Evolutionary conservation across 2,797 vertebrate genomes (phyloP).

Genomic region (Scolopax rusticola): DNA sequence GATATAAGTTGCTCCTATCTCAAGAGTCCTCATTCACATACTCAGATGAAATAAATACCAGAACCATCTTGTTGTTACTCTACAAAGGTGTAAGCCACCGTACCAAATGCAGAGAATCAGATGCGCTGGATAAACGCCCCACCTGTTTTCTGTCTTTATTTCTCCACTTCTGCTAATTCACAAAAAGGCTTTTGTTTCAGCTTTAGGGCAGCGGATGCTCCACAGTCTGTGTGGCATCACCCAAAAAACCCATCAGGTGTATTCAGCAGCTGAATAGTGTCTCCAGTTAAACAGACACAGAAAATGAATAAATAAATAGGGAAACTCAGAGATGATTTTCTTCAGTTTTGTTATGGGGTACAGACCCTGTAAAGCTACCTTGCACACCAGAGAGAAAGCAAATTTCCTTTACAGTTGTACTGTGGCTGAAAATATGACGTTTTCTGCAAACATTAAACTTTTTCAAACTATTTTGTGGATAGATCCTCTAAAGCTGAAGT

Average conservation of each 20-base stretch:
- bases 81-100: background rate
- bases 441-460: background rate
- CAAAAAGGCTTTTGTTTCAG: background rate
- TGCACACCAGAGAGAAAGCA: background rate
- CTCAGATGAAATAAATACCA: background rate
- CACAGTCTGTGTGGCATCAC: background rate
- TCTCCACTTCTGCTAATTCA: background rate
- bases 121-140: background rate
- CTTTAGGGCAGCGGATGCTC: background rate
- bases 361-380: background rate
- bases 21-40: background rate
- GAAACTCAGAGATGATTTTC: background rate
- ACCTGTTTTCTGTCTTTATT: rapidly evolving
- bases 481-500: conserved; percentile 24
- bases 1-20: background rate
- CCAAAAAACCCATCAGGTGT: background rate
- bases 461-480: background rate
- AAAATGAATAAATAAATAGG: background rate
- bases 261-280: background rate
- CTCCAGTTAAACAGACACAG: background rate
- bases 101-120: background rate
- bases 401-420: background rate
- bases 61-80: background rate
- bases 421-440: background rate
- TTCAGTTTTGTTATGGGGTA: background rate